These are phyloP conservation scores for Nemotelus pantherinus DNA, from an alignment of 2,888 invertebrate species.

Conservation along the genomic window DNA sequence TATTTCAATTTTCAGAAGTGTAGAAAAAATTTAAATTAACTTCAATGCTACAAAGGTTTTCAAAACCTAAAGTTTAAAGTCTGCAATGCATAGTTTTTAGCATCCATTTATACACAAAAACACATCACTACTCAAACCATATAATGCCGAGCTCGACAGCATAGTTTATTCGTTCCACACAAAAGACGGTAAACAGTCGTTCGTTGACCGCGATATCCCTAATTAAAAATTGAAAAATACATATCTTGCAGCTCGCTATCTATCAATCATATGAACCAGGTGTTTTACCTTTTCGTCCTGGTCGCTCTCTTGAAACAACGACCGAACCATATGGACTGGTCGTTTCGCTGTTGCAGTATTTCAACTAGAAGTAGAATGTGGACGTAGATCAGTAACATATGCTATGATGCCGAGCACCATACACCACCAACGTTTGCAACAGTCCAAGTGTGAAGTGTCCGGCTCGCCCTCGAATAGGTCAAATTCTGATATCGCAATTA, in stretches of 20 bases:
- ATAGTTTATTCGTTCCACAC: too few relatives aligned
- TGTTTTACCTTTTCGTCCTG: constrained; percentile 10
- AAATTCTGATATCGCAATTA: constrained; percentile 31
- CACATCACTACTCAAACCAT: too few relatives aligned
- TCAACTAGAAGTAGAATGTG: background rate
- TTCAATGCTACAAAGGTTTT: too few relatives aligned
- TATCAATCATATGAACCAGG: constrained; percentile 40
- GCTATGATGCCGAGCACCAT: constrained; percentile 35
- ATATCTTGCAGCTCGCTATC: constrained; percentile 13
- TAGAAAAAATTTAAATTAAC: too few relatives aligned
- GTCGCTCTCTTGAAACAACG: background rate
- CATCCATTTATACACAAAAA: too few relatives aligned
- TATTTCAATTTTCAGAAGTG: too few relatives aligned
- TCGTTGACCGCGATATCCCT: constrained; percentile 7
- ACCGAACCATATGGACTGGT: constrained; percentile 34
- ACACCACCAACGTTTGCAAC: constrained; percentile 39
- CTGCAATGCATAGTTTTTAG: too few relatives aligned
- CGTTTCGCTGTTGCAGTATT: constrained; percentile 24
- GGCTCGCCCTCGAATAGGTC: background rate
- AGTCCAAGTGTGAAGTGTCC: constrained; percentile 48
- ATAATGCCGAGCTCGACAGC: too few relatives aligned
- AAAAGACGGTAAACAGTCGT: background rate
- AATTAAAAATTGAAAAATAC: constrained; percentile 37
- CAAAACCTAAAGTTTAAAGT: too few relatives aligned
- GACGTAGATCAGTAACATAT: constrained; percentile 9